Conservation (phyloP, 2,797 vertebrate genomes). For the Falco concolor region DNA sequence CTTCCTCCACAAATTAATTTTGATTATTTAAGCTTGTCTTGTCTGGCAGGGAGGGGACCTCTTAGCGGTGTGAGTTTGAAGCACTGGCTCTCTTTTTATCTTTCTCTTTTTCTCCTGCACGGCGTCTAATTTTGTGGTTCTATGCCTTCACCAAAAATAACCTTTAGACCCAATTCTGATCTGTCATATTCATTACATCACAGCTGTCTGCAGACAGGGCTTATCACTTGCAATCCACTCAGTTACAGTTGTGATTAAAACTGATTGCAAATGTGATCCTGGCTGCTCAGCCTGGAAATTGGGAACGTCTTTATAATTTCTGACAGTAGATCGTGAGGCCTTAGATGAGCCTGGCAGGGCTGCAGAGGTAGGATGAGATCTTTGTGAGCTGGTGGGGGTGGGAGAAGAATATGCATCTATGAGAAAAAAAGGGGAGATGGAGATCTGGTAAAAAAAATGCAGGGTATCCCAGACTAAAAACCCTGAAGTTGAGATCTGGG, state of each 20-base stretch:
- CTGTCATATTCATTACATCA: slow-evolving; percentile 59
- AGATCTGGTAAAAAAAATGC: neutral
- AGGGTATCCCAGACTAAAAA: neutral
- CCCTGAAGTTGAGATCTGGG: rapidly evolving
- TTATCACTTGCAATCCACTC: slow-evolving; percentile 43
- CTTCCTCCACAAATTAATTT: slow-evolving; percentile 73
- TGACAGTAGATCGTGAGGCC: slow-evolving; percentile 41
- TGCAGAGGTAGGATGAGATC: neutral
- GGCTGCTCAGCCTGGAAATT: slow-evolving; percentile 45
- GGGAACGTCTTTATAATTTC: slow-evolving; percentile 44
- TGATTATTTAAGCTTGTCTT: slow-evolving; percentile 67
- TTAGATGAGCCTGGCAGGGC: neutral
- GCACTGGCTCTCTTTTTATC: neutral
- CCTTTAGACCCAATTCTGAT: slow-evolving; percentile 37
- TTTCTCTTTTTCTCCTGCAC: neutral
- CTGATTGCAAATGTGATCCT: slow-evolving; percentile 58
- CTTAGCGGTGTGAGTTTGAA: neutral
- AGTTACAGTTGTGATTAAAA: slow-evolving; percentile 66
- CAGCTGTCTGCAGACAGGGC: slow-evolving; percentile 37
- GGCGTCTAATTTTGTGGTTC: slow-evolving; percentile 60
- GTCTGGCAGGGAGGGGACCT: slow-evolving; percentile 10
- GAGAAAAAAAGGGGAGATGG: neutral
- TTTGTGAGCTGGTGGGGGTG: neutral
- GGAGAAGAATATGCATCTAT: neutral
- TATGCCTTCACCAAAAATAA: slow-evolving; percentile 48